Evolutionary conservation across 2,113 vertebrate genomes (phyloP), one percentile per base, ranked within the genome.

Genomic region (Clarias magur): DNA sequence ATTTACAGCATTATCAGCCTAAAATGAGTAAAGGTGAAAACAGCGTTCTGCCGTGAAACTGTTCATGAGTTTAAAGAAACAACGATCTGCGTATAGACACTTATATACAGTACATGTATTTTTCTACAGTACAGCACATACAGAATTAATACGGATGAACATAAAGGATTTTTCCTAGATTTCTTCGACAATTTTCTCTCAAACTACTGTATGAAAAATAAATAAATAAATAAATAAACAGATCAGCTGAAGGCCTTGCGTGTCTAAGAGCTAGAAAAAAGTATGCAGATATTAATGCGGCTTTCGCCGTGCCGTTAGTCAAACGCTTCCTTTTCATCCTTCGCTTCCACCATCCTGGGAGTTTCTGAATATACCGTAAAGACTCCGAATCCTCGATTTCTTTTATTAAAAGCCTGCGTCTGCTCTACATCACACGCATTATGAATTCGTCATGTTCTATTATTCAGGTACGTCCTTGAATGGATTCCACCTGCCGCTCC

Each of bases 401-500:
- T 1, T 42, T 42, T 72, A 2, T 82, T 73, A 34, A n/a, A 70
- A 57, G n/a, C 60, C 80, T 72, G 53, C 21, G 65, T 75, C 38
- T 42, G 82, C 57, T 62, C 83, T 76, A 42, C 62, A 56, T 82
- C 63, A 87, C 82, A 62, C 13, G 12, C 87, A 85, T 87, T 85
- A 87, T 53, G 62, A 63, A 85, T 87, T 86, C 60, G 65, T 90
- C 56, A 54, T 73, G 87, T 89, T 88, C 83, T 88, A 83, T 89
- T 83, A 85, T 83, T 87, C 65, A 90, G 67, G 72, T 56, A 27
- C n/a, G 21, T 48, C n/a, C 85, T 87, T 12, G 17, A 65, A 80
- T 27, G 79, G 34, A 82, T 87, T 80, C 62, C 54, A 67, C 63
- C 68, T 83, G 56, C 82, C 59, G 63, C 70, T 60, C 83, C 75